phyloP scores from a whole-genome alignment of 2,113 vertebrate species.

The Sterrhoptilus dennistouni region DNA sequence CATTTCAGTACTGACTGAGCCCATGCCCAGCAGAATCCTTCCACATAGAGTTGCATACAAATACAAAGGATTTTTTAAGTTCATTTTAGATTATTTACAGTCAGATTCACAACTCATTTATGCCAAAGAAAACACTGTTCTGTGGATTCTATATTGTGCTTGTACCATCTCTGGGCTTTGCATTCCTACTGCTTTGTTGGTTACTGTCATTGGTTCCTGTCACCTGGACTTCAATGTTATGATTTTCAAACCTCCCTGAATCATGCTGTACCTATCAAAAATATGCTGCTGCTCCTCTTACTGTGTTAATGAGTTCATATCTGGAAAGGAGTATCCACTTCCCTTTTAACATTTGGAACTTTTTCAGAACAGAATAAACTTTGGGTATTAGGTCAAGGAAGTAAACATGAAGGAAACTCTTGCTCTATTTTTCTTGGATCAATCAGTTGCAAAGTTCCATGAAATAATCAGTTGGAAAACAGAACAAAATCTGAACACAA shows the following conservation, averaged over 20 bases:
- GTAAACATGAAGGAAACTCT: constrained; percentile 84
- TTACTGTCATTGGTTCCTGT: neutral
- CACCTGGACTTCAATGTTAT: neutral
- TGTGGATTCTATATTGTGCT: neutral
- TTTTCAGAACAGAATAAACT: constrained; percentile 81
- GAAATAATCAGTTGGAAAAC: constrained; percentile 77
- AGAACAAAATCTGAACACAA: constrained; percentile 2
- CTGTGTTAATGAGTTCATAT: constrained; percentile 23
- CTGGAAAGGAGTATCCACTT: constrained; percentile 75
- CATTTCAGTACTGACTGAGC: neutral
- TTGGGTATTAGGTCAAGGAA: constrained; percentile 75
- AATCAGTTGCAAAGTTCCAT: constrained; percentile 84
- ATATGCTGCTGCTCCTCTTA: constrained; percentile 9
- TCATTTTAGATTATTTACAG: neutral
- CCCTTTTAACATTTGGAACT: constrained; percentile 72
- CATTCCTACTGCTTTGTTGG: neutral
- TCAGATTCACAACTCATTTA: neutral
- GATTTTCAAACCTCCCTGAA: neutral
- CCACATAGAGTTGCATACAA: neutral
- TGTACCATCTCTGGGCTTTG: neutral
- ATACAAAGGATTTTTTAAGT: neutral
- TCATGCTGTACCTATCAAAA: neutral
- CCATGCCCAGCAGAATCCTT: neutral
- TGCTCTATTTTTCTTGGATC: constrained; percentile 84
- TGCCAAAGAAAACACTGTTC: neutral